These are phyloP conservation scores for Lithosia quadra DNA, from an alignment of 2,888 invertebrate genomes.

Conservation along the genomic window DNA sequence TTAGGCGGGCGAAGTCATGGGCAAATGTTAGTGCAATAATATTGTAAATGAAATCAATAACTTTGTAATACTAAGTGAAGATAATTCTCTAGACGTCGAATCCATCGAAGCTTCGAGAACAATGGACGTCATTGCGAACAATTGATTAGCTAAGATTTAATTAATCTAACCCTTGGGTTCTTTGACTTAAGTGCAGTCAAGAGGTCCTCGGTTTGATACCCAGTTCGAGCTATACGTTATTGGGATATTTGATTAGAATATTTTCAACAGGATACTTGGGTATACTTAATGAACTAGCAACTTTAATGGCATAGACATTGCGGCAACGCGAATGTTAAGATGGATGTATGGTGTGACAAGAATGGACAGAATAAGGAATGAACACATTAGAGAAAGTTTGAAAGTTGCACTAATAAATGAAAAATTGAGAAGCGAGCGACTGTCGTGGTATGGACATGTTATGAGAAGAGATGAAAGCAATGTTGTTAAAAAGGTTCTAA, in stretches of 20 bases:
- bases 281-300: too few relatives aligned
- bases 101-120: background rate
- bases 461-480: too few relatives aligned
- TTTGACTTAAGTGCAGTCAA: background rate
- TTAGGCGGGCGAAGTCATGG: too few relatives aligned
- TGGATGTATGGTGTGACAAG: too few relatives aligned
- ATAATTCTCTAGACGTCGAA: background rate
- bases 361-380: too few relatives aligned
- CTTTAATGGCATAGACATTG: too few relatives aligned
- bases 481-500: too few relatives aligned
- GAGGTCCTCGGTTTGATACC: background rate
- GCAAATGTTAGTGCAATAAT: background rate
- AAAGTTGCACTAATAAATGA: too few relatives aligned
- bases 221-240: background rate
- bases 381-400: too few relatives aligned
- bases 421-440: too few relatives aligned
- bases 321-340: too few relatives aligned
- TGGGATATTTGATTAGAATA: background rate
- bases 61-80: background rate
- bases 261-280: background rate
- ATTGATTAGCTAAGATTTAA: slow-evolving; percentile 5
- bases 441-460: too few relatives aligned
- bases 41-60: background rate
- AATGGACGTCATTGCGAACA: background rate
- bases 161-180: background rate